phyloP scores from a whole-genome alignment of 2,113 vertebrate genomes.

The Aspidoscelis tigris region DNA sequence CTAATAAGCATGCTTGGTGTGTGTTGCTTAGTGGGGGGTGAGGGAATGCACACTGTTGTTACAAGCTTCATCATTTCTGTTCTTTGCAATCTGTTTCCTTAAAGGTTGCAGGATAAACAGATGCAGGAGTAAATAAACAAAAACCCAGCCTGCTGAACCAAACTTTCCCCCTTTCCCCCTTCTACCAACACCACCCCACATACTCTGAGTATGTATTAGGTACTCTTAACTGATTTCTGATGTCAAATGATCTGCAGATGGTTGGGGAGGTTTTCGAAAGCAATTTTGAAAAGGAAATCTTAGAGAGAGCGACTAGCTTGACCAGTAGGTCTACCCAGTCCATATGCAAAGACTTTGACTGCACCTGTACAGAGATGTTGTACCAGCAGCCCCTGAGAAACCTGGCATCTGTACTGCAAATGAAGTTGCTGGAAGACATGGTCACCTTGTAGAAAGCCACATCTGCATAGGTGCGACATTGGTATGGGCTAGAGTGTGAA shows the following conservation, averaged over 20 bases:
- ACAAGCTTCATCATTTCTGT: not conserved
- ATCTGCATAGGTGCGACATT: too few species aligned
- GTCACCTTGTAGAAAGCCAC: too few species aligned
- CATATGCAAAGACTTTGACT: not conserved
- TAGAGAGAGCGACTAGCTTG: not conserved
- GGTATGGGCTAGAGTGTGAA: too few species aligned
- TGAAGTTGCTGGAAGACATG: too few species aligned
- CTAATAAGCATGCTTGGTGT: not conserved
- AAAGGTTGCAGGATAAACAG: constrained; percentile 33
- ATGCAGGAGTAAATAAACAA: constrained; percentile 37
- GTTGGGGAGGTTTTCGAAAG: not conserved
- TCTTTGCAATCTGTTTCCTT: constrained; percentile 34
- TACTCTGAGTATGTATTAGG: not conserved
- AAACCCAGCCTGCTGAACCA: not conserved
- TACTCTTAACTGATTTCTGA: not conserved
- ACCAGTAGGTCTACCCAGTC: not conserved
- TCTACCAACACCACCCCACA: too few species aligned
- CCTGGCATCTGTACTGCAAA: too few species aligned
- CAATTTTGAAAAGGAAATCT: not conserved
- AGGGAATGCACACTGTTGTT: not conserved
- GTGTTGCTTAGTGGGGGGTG: not conserved
- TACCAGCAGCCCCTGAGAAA: too few species aligned
- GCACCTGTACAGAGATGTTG: too few species aligned
- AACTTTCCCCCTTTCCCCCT: not conserved
- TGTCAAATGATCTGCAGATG: not conserved